A percentile compares a stretch with the other conserved stretches of the same genome.
These are phyloP conservation scores for Centrocercus urophasianus DNA, from an alignment of 2,113 vertebrate genomes.

Conservation along the genomic window DNA sequence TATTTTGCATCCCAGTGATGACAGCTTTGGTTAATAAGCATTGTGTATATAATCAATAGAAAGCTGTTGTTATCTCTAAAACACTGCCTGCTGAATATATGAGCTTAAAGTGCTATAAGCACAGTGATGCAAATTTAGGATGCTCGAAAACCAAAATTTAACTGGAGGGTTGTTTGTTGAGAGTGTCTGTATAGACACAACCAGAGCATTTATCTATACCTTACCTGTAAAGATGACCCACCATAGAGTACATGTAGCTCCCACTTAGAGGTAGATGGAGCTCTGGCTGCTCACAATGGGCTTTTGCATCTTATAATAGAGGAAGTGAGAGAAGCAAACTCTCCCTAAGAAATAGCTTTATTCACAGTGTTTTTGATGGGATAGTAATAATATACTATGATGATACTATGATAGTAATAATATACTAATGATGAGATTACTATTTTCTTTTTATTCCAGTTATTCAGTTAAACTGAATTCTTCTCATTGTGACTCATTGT, in stretches of 20 bases:
- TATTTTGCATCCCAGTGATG: not conserved
- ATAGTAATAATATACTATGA: not conserved
- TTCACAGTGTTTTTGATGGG: not conserved
- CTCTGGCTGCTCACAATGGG: not conserved
- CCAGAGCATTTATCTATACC: not conserved
- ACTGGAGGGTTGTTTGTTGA: not conserved
- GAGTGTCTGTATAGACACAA: not conserved
- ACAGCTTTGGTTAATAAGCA: not conserved
- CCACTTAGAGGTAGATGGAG: not conserved
- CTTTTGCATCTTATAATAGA: not conserved
- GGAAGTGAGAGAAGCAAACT: not conserved
- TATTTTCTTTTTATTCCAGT: not conserved
- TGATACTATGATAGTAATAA: not conserved
- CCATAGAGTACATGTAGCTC: not conserved
- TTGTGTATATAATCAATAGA: not conserved
- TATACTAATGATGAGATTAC: not conserved
- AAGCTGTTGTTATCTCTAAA: not conserved
- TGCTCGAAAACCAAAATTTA: not conserved
- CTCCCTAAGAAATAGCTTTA: not conserved
- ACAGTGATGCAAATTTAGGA: not conserved
- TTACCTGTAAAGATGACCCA: not conserved
- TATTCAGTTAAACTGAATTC: not conserved
- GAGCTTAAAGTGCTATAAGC: slow-evolving; percentile 13
- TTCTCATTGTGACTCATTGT: not conserved
- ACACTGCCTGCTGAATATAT: not conserved